phyloP scores from a whole-genome alignment of 2,797 vertebrate species.

The Galaxias olidus region DNA sequence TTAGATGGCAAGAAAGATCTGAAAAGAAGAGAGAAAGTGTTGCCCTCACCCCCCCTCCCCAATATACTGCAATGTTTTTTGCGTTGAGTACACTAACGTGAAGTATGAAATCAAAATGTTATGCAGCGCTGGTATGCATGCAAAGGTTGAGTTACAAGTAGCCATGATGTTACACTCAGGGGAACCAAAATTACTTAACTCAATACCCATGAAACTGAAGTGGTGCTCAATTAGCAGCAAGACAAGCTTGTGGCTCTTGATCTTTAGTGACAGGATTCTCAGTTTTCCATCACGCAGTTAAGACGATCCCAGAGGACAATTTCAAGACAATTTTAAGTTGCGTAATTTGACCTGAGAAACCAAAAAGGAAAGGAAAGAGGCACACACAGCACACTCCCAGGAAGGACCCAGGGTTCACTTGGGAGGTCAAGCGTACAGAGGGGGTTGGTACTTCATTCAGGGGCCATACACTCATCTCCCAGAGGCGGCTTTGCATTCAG shows the following conservation, averaged over 20 bases:
- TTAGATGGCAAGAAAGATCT: slow-evolving; percentile 68
- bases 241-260: slow-evolving; percentile 78
- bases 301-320: slow-evolving; percentile 75
- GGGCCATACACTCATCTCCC: slow-evolving; percentile 74
- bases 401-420: slow-evolving; percentile 67
- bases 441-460: slow-evolving; percentile 74
- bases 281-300: slow-evolving; percentile 76
- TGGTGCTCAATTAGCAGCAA: slow-evolving; percentile 76
- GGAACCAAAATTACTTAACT: slow-evolving; percentile 80
- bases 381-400: slow-evolving; percentile 66
- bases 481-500: slow-evolving; percentile 82
- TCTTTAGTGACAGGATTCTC: slow-evolving; percentile 78
- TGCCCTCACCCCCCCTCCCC: slow-evolving; percentile 53
- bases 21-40: slow-evolving; percentile 73
- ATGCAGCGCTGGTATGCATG: slow-evolving; percentile 77
- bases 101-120: slow-evolving; percentile 61
- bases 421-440: slow-evolving; percentile 76
- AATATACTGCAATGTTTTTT: slow-evolving; percentile 55
- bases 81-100: slow-evolving; percentile 45
- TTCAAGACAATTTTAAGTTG: slow-evolving; percentile 56
- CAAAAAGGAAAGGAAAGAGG: slow-evolving; percentile 54
- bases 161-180: slow-evolving; percentile 69
- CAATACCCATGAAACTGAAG: slow-evolving; percentile 75
- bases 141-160: slow-evolving; percentile 68
- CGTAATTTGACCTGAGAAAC: slow-evolving; percentile 78